A percentile compares a stretch with the other conserved stretches of the same genome.
These are phyloP conservation scores for Elysia crispata DNA, from an alignment of 2,888 invertebrate genomes.

Conservation along the genomic window DNA sequence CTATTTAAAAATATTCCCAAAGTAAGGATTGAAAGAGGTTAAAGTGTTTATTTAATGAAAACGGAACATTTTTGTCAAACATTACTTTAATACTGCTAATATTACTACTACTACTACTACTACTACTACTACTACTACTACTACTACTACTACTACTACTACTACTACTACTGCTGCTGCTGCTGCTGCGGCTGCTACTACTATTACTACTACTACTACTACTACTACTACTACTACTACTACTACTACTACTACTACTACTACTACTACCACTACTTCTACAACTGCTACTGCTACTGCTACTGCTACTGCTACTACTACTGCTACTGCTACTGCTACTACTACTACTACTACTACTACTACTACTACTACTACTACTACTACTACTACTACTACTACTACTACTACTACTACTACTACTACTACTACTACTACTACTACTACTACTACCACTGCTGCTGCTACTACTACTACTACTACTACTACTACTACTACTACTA, in stretches of 20 bases:
- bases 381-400: neutral
- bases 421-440: neutral
- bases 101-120: slow-evolving; percentile 4
- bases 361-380: neutral
- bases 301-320: neutral
- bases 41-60: too few relatives aligned
- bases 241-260: neutral
- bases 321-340: neutral
- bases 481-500: slow-evolving; percentile 2
- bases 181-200: too few relatives aligned
- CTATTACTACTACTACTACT: too few relatives aligned
- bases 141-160: slow-evolving; percentile 4
- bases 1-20: too few relatives aligned
- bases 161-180: too few relatives aligned
- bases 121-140: slow-evolving; percentile 9
- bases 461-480: neutral
- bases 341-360: slow-evolving; percentile 1
- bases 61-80: too few relatives aligned
- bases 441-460: neutral
- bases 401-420: neutral
- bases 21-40: too few relatives aligned
- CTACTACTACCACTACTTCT: neutral
- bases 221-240: slow-evolving; percentile 9
- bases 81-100: neutral
- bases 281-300: neutral